These are phyloP conservation scores for Pocillopora verrucosa DNA, from an alignment of 64 coral and sea anemone genomes.

Conservation along the genomic window DNA sequence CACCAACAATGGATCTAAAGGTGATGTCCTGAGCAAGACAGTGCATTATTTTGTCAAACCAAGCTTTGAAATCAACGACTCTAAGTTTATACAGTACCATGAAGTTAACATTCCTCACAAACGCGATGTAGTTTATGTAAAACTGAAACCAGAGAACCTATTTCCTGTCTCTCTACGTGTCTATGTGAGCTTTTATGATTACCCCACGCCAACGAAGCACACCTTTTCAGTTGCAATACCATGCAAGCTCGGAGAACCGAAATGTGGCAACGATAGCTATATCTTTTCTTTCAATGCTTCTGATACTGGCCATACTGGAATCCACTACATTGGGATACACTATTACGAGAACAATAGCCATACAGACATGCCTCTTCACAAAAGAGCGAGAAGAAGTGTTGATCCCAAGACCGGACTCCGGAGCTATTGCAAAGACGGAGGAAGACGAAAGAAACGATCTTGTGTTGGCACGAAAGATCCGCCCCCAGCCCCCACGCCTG, in stretches of 20 bases:
- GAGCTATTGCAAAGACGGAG: not conserved
- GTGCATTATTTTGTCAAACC: slow-evolving; percentile 45
- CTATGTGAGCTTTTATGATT: slow-evolving; percentile 19
- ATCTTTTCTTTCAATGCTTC: slow-evolving; percentile 38
- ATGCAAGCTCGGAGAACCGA: not conserved
- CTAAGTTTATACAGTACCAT: slow-evolving; percentile 15
- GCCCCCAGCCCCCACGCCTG: slow-evolving; percentile 35
- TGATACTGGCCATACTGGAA: slow-evolving; percentile 47
- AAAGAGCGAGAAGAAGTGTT: not conserved
- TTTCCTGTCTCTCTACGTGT: not conserved
- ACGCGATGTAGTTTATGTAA: not conserved
- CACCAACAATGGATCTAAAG: not conserved
- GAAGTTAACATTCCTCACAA: not conserved
- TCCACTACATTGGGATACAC: slow-evolving; percentile 76
- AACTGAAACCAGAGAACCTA: not conserved
- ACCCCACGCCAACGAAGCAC: slow-evolving; percentile 10
- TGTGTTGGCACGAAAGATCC: slow-evolving; percentile 63
- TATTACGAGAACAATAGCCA: not conserved
- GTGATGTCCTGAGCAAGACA: not conserved
- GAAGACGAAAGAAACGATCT: slow-evolving; percentile 52
- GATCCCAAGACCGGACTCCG: too few species aligned
- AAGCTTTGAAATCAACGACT: slow-evolving; percentile 5
- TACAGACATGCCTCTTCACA: not conserved
- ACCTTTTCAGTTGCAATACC: slow-evolving; percentile 28
- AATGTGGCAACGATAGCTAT: slow-evolving; percentile 50